phyloP scores from a whole-genome alignment of 1,140 invertebrate species.

The Hormaphis cornu region DNA sequence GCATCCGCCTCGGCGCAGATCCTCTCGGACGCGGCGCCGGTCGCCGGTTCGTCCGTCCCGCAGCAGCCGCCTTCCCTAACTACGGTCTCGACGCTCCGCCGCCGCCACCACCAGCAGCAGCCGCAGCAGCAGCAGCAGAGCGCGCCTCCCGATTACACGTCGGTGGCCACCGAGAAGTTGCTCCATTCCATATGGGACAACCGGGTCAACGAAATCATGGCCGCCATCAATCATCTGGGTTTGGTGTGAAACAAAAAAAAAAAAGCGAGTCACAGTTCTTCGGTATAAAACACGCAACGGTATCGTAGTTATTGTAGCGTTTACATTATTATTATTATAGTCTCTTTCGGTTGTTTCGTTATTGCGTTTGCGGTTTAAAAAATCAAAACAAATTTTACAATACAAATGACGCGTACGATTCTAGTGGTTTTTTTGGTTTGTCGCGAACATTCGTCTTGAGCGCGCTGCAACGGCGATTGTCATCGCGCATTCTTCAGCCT shows the following conservation, averaged over 20 bases:
- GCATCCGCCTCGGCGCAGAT: not conserved
- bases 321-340: not conserved
- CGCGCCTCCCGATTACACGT: constrained; percentile 29
- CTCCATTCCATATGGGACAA: constrained; percentile 33
- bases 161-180: constrained; percentile 27
- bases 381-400: no score
- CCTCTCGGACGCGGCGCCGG: no score
- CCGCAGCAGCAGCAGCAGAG: not conserved
- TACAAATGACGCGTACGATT: no score
- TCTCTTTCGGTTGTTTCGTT: not conserved
- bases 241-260: constrained; percentile 8
- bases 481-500: no score
- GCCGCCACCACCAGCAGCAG: not conserved
- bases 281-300: no score
- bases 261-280: no score
- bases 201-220: constrained; percentile 31
- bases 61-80: not conserved
- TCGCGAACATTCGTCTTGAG: no score
- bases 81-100: no score
- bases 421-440: no score
- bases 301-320: no score
- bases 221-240: constrained; percentile 30
- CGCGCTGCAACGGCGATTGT: no score
- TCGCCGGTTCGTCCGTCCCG: no score
- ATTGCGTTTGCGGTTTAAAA: constrained; percentile 17